Conservation (phyloP, 2,797 vertebrate genomes). For the Chloroceryle inda region DNA sequence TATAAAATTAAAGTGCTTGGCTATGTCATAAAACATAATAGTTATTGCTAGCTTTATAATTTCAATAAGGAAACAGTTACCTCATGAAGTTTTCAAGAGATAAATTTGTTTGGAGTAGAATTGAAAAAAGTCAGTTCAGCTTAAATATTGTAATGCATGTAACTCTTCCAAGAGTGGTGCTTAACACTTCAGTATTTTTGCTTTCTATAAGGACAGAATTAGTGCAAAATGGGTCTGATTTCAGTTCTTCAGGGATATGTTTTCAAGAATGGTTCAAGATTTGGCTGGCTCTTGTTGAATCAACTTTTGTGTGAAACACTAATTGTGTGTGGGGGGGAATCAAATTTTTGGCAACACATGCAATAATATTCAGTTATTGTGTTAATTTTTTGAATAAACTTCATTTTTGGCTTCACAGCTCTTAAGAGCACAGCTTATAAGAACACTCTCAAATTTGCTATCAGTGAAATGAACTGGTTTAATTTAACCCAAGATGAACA, state of each 20-base stretch:
- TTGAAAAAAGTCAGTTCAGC: neutral
- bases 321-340: rapidly evolving
- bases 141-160: neutral
- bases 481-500: neutral
- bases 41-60: neutral
- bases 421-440: neutral
- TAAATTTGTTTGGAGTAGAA: neutral
- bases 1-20: too few relatives aligned
- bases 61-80: neutral
- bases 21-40: neutral
- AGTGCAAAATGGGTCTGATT: neutral
- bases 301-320: neutral
- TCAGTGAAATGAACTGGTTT: neutral
- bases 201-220: neutral
- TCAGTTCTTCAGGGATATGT: neutral
- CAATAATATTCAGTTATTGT: too few relatives aligned
- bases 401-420: too few relatives aligned
- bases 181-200: neutral
- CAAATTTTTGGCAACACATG: neutral
- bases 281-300: neutral
- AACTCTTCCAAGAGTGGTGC: neutral
- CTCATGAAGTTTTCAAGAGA: neutral
- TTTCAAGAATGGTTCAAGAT: neutral
- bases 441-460: neutral
- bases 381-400: too few relatives aligned